Percentiles rank a stretch among this genome's conserved stretches.
phyloP scores from a whole-genome alignment of 1,140 invertebrate species.

The Hestina assimilis region DNA sequence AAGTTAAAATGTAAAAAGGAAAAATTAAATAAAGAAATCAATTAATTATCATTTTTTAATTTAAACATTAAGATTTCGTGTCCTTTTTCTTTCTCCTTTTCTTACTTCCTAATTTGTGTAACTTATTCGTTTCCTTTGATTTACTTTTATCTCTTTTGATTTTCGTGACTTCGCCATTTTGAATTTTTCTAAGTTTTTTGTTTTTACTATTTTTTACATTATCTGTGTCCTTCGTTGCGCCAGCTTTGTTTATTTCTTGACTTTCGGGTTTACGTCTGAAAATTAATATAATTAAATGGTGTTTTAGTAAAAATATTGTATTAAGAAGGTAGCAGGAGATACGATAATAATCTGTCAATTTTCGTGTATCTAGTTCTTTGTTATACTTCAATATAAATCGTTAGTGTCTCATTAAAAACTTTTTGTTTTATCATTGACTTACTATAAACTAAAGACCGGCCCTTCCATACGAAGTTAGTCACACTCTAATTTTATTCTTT shows the following conservation, averaged over 20 bases:
- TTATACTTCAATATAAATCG: no score
- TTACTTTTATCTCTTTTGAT: neutral
- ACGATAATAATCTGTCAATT: no score
- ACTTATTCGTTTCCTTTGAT: conserved; percentile 19
- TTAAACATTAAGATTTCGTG: conserved; percentile 19
- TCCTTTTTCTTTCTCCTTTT: conserved; percentile 38
- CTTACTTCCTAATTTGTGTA: conserved; percentile 27
- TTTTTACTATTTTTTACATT: conserved; percentile 41
- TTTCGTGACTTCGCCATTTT: conserved; percentile 6
- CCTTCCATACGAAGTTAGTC: no score
- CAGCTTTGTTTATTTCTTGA: conserved; percentile 23
- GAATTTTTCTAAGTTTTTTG: conserved; percentile 46
- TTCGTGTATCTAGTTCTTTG: no score
- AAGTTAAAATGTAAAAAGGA: neutral
- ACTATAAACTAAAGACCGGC: no score
- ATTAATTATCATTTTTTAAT: conserved; percentile 23
- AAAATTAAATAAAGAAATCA: neutral
- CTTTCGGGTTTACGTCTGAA: conserved; percentile 57
- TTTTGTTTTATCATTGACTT: no score
- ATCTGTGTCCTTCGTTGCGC: conserved; percentile 33
- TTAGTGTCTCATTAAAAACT: no score
- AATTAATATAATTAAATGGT: conserved; percentile 4
- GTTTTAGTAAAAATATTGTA: no score
- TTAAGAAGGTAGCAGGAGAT: no score
- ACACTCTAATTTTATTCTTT: no score